A percentile compares a stretch with the other conserved stretches of the same genome.
Conservation (phyloP, 2,797 vertebrate species). For the Percopsis omiscomaycus region DNA sequence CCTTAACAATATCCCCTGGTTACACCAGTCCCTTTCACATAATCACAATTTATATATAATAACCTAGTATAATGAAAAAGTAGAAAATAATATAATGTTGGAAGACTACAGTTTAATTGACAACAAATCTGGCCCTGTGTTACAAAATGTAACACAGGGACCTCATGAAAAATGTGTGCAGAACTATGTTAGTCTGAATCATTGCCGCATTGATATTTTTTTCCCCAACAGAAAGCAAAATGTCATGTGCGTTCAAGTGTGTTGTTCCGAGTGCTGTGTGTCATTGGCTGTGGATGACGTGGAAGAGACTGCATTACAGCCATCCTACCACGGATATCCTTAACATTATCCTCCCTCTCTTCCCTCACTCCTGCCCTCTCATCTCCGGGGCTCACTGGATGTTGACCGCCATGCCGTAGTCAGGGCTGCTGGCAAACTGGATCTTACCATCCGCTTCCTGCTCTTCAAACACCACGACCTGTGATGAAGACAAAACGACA, state of each 20-base stretch:
- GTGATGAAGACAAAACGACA: conserved; percentile 27
- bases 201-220: neutral
- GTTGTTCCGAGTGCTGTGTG: conserved; percentile 14
- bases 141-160: conserved; percentile 6
- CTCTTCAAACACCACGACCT: conserved; percentile 88
- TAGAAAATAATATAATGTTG: neutral
- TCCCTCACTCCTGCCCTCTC: neutral
- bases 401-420: conserved; percentile 80
- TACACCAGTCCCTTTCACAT: conserved; percentile 8
- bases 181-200: conserved; percentile 4
- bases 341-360: conserved; percentile 2
- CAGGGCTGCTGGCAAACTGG: conserved; percentile 77
- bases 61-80: neutral
- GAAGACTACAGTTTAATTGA: neutral
- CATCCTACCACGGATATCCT: neutral
- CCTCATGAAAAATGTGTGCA: neutral
- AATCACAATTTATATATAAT: neutral
- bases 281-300: neutral
- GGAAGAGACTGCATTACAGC: neutral
- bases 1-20: conserved; percentile 17
- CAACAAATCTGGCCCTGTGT: neutral
- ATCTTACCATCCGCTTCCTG: conserved; percentile 77
- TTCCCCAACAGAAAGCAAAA: conserved; percentile 6
- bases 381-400: conserved; percentile 66
- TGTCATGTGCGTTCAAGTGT: conserved; percentile 18